These are phyloP conservation scores for Drosophila saltans DNA, from an alignment of 1,140 invertebrate genomes.

Conservation along the genomic window DNA sequence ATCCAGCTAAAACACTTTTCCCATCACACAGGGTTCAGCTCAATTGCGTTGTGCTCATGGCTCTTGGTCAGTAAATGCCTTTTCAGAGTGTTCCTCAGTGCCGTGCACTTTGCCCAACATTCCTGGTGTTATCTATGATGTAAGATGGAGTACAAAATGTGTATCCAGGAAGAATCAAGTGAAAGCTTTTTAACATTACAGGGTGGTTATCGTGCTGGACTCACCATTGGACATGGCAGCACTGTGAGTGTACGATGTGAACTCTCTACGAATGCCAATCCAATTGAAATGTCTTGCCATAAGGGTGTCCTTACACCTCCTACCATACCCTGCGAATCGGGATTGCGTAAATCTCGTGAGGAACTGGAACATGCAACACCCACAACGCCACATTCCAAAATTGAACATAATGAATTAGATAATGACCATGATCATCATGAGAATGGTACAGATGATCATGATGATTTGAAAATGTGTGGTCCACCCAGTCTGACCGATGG, in stretches of 20 bases:
- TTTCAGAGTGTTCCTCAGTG: conserved; percentile 90
- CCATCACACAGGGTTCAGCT: conserved; percentile 85
- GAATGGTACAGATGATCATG: conserved; percentile 72
- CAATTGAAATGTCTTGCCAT: conserved; percentile 86
- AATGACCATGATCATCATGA: conserved; percentile 54
- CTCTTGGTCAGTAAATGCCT: conserved; percentile 89
- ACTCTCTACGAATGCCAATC: conserved; percentile 76
- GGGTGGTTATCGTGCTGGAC: conserved; percentile 89
- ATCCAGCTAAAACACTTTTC: background rate
- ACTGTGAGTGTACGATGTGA: conserved; percentile 88
- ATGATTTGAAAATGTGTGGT: conserved; percentile 78
- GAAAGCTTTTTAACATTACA: conserved; percentile 7
- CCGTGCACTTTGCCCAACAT: conserved; percentile 90
- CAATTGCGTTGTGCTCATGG: conserved; percentile 90
- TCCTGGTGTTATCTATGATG: conserved; percentile 88
- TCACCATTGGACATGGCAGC: conserved; percentile 91
- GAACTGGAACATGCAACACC: conserved; percentile 66
- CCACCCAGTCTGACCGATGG: conserved; percentile 71
- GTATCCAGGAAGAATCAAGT: background rate
- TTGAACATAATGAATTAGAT: conserved; percentile 84
- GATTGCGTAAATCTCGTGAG: conserved; percentile 68
- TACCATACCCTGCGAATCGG: conserved; percentile 84
- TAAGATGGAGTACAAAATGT: background rate
- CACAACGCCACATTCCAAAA: conserved; percentile 32
- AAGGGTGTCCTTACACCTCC: conserved; percentile 87